phyloP scores from a whole-genome alignment of 2,797 vertebrate species.

The Gallirallus australis region DNA sequence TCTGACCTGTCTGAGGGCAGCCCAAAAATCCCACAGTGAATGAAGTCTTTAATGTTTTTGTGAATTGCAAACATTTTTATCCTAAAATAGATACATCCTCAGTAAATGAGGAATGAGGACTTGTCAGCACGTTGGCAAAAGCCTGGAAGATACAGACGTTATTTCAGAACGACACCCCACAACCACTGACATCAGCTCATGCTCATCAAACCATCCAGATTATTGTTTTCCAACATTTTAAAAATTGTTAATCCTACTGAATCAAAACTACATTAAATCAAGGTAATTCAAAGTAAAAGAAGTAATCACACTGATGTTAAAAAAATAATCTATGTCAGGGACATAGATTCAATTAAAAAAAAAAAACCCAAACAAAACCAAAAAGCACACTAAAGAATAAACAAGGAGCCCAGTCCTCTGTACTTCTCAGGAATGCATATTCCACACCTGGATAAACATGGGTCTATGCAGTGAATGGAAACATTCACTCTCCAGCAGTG shows the following conservation, averaged over 20 bases:
- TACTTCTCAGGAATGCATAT: background rate
- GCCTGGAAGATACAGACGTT: background rate
- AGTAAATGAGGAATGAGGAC: background rate
- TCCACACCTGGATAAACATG: slow-evolving; percentile 58
- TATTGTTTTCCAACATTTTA: background rate
- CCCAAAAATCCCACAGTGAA: background rate
- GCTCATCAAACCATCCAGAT: background rate
- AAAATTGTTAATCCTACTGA: background rate
- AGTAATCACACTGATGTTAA: background rate
- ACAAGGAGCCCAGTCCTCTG: background rate
- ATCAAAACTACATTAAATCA: background rate
- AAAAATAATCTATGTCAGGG: background rate
- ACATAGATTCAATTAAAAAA: slow-evolving; percentile 13
- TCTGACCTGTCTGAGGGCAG: background rate
- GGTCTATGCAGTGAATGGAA: background rate
- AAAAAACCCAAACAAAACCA: slow-evolving; percentile 25
- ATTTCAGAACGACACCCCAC: background rate
- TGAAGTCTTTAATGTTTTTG: background rate
- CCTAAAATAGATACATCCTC: background rate
- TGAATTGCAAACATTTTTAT: background rate
- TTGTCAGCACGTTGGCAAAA: background rate
- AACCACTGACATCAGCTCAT: background rate
- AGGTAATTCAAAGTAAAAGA: background rate
- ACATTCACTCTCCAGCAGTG: slow-evolving; percentile 26
- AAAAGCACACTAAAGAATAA: background rate